These are phyloP conservation scores for Siphamia tubifer DNA, from an alignment of 2,113 vertebrate species.

Conservation along the genomic window DNA sequence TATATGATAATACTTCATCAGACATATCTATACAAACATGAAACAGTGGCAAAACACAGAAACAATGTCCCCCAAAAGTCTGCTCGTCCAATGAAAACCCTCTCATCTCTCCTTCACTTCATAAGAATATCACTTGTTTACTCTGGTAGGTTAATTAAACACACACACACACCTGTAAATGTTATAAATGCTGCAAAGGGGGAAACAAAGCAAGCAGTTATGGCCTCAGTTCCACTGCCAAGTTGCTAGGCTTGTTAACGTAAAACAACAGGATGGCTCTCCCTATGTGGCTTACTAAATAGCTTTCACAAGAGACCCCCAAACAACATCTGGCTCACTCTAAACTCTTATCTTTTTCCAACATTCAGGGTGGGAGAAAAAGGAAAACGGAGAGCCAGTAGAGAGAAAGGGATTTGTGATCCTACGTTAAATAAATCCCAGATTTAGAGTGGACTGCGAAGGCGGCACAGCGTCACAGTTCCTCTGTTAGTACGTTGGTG, in stretches of 20 bases:
- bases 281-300: conserved; percentile 58
- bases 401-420: not conserved
- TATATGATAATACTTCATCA: conserved; percentile 19
- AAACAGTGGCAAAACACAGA: not conserved
- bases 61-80: not conserved
- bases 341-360: conserved; percentile 39
- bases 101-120: conserved; percentile 17
- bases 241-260: conserved; percentile 67
- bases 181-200: conserved; percentile 50
- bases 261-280: conserved; percentile 67
- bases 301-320: conserved; percentile 48
- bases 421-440: not conserved
- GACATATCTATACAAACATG: not conserved
- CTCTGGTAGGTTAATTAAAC: conserved; percentile 48
- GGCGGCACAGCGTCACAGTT: not conserved
- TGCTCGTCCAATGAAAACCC: conserved; percentile 11
- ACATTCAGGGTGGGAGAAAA: conserved; percentile 49
- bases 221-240: conserved; percentile 62
- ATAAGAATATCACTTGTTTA: conserved; percentile 60
- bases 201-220: conserved; percentile 43
- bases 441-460: not conserved
- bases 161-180: conserved; percentile 57
- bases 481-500: not conserved
- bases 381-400: not conserved
- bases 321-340: conserved; percentile 58